Evolutionary conservation across 2,888 invertebrate genomes (phyloP), one percentile per base, ranked within the genome.

Genomic region (Meghimatium bilineatum): DNA sequence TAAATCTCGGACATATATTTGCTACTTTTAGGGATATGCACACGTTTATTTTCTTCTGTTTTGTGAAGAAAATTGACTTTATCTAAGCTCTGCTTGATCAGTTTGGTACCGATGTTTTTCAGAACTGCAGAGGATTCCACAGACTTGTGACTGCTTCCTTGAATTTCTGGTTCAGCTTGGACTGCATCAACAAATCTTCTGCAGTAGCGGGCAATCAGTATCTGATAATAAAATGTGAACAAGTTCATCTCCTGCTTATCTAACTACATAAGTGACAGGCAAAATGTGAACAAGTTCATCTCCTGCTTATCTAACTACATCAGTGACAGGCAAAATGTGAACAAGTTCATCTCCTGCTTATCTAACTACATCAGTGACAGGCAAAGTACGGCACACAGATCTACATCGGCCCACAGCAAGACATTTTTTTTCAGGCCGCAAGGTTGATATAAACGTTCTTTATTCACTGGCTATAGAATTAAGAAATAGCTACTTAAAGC

Each of bases 181-280:
- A 82, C 82, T 0, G 38, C 36, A 67, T 87, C 86, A 34, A 87
- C 85, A 60, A 83, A 87, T 29, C 85, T 80, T n/a, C 85, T 76
- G 36, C 87, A 87, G 78, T 87, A 86, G 23, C 87, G 80, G 17
- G 87, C 86, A 17, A 87, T 76, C 38, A 85, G 52, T 29, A 87
- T 29, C 87, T 87, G 85, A 10, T 8, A 12, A n/a, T n/a, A 72
- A 23, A 52, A 71, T 71, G 36, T 71, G 0, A n/a, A 71, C 36
- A 71, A 36, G n/a, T 71, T 26, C 20, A n/a, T 29, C 20, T 23
- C 23, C 44, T 12, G 5, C 44, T 44, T 12, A 44, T 44, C 12
- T 44, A 44, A 12, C 12, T 44, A 44, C 44, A 8, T n/a, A n/a
- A n/a, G n/a, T n/a, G n/a, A n/a, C n/a, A n/a, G n/a, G n/a, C n/a